Percentiles rank a stretch among this genome's conserved stretches.
Conservation (phyloP, 1,140 invertebrate genomes). For the Bombus cullumanus region DNA sequence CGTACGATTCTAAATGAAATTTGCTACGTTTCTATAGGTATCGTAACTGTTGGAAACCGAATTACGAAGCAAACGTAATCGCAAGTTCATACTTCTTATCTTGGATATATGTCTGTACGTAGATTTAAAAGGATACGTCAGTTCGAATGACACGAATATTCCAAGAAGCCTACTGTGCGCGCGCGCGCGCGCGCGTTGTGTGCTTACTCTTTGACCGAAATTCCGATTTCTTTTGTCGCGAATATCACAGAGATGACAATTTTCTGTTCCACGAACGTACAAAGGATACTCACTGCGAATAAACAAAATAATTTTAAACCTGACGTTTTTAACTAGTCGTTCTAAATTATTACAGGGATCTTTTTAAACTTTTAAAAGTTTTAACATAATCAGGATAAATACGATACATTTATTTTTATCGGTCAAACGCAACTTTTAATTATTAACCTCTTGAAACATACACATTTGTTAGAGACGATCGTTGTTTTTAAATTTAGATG, state of each 20-base stretch:
- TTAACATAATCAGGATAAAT: too few relatives aligned
- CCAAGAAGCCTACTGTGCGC: not conserved
- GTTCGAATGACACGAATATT: not conserved
- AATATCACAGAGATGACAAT: not conserved
- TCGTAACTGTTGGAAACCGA: not conserved
- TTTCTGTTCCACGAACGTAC: not conserved
- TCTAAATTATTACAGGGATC: not conserved
- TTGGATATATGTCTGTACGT: too few relatives aligned
- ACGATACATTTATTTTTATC: too few relatives aligned
- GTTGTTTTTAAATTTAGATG: not conserved
- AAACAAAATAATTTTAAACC: not conserved
- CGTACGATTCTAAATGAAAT: not conserved
- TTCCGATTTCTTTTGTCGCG: slow-evolving; percentile 11
- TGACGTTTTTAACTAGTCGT: too few relatives aligned
- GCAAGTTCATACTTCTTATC: not conserved
- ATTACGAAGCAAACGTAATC: not conserved
- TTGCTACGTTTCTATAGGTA: too few relatives aligned
- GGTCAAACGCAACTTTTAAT: too few relatives aligned
- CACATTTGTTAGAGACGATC: not conserved
- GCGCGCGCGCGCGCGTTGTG: too few relatives aligned
- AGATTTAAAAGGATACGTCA: not conserved
- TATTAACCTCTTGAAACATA: too few relatives aligned
- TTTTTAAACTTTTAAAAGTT: too few relatives aligned
- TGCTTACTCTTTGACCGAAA: slow-evolving; percentile 27
- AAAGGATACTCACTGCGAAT: not conserved